Evolutionary conservation across 1,140 invertebrate genomes (phyloP), one percentile per base, ranked within the genome.

Genomic region (Telenomus remus): DNA sequence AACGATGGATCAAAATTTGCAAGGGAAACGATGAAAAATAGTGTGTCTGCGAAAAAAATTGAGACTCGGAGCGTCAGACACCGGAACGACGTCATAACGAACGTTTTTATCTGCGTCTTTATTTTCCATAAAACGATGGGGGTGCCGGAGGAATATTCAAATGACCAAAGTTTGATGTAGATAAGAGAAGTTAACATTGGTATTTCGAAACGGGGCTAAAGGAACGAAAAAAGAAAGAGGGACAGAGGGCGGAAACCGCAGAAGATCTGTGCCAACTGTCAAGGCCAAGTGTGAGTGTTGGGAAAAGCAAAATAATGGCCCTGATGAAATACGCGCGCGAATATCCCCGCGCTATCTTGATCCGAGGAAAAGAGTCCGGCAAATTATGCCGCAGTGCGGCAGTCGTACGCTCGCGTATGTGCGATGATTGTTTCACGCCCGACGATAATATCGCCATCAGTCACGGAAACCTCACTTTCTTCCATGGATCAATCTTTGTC

Each of bases 351-450:
- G 49, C 63, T 60, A 71, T 66, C 61, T 63, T 68, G 61, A 63
- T 53, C 51, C 61, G 47, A 66, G 74, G 50, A 46, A 71, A 76
- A 59, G 46, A 64, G 46, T 54, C 46, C 48, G n/a, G 65, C 60
- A 71, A 71, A 76, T 69, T 76, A 76, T 71, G 63, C 74, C 51
- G 66, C 66, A 65, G 54, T 70, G 65, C 73, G 71, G 65, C 73
- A 70, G 27, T 42, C 55, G 59, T 61, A 55, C 64, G 55, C 56
- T 35, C 16, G 55, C 61, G 63, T 56, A 48, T 72, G 72, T 51
- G 56, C 70, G 66, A 71, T 76, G 68, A 76, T 71, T 76, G 68
- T 76, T 66, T 71, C 63, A 34, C 46, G n/a, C 19, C 12, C 57
- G 66, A 48, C 63, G 63, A 63, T 71, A 76, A 71, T 63, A 68